Percentiles rank a stretch among this genome's conserved stretches.
These are phyloP conservation scores for Sebastes vulpes DNA, from an alignment of 2,797 vertebrate genomes.

Conservation along the genomic window DNA sequence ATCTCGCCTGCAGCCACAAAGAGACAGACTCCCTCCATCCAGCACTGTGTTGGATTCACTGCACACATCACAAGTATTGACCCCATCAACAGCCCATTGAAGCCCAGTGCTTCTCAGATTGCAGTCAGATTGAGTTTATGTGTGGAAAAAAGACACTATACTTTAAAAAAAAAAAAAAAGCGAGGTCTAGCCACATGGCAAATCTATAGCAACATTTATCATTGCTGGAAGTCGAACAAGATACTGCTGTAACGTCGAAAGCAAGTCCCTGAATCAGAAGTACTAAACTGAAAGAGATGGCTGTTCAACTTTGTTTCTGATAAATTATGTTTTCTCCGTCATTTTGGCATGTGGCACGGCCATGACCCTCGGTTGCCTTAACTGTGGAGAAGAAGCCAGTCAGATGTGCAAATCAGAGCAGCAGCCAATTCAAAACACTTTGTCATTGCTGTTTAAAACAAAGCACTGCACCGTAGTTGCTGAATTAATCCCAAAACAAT, in stretches of 20 bases:
- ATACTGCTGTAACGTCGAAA: background rate
- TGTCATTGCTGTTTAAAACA: background rate
- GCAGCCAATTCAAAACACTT: background rate
- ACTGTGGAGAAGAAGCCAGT: background rate
- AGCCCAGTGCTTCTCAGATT: slow-evolving; percentile 49
- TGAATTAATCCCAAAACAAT: background rate
- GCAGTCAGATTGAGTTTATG: slow-evolving; percentile 41
- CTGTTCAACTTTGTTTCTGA: background rate
- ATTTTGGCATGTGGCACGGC: background rate
- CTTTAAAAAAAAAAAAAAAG: slow-evolving; percentile 40
- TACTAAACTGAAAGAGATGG: background rate
- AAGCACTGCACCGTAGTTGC: background rate
- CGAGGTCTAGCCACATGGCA: slow-evolving; percentile 5
- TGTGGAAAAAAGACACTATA: slow-evolving; percentile 35
- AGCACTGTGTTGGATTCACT: slow-evolving; percentile 29
- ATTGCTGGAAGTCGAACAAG: background rate
- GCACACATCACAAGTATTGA: slow-evolving; percentile 65
- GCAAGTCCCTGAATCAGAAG: background rate
- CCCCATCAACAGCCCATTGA: slow-evolving; percentile 38
- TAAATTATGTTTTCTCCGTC: background rate
- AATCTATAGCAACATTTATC: slow-evolving; percentile 25
- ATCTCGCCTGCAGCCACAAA: slow-evolving; percentile 63
- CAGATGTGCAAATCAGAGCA: background rate
- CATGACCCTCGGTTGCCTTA: background rate
- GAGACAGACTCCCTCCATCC: slow-evolving; percentile 29